Conservation (phyloP, 1,140 invertebrate genomes). For the Drosophila tropicalis region DNA sequence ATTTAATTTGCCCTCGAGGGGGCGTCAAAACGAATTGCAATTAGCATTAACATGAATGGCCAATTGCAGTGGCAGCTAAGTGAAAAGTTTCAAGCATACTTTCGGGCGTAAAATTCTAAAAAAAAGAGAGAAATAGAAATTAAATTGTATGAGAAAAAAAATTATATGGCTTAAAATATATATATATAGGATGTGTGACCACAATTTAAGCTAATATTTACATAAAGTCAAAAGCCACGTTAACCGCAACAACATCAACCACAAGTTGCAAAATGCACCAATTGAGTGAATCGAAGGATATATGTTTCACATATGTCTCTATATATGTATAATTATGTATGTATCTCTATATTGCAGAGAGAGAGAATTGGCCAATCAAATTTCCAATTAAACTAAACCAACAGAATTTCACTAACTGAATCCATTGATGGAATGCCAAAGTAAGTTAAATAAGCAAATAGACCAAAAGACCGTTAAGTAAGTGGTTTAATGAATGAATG, state of each 20-base stretch:
- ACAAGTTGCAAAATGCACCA: slow-evolving; percentile 20
- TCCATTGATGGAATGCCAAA: slow-evolving; percentile 30
- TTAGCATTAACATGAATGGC: slow-evolving; percentile 60
- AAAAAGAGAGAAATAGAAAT: slow-evolving; percentile 26
- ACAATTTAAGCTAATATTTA: slow-evolving; percentile 58
- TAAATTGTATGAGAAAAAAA: too few species aligned
- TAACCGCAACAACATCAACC: slow-evolving; percentile 13
- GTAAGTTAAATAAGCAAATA: slow-evolving; percentile 31
- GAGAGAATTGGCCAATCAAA: slow-evolving; percentile 15
- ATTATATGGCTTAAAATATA: too few species aligned
- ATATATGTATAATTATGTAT: neutral
- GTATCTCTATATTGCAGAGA: neutral
- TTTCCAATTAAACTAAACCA: slow-evolving; percentile 66
- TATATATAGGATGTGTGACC: slow-evolving; percentile 38
- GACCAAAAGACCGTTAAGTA: neutral
- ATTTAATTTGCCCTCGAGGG: slow-evolving; percentile 57
- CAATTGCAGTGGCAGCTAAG: slow-evolving; percentile 28
- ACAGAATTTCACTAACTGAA: slow-evolving; percentile 40
- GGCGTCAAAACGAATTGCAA: slow-evolving; percentile 61
- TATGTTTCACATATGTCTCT: neutral
- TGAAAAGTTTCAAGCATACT: slow-evolving; percentile 35
- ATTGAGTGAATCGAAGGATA: slow-evolving; percentile 2
- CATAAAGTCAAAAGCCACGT: slow-evolving; percentile 14
- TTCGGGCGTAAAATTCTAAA: neutral
- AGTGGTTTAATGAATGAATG: neutral